These are phyloP conservation scores for Tyrannus savana DNA, from an alignment of 2,113 vertebrate species.

Conservation along the genomic window DNA sequence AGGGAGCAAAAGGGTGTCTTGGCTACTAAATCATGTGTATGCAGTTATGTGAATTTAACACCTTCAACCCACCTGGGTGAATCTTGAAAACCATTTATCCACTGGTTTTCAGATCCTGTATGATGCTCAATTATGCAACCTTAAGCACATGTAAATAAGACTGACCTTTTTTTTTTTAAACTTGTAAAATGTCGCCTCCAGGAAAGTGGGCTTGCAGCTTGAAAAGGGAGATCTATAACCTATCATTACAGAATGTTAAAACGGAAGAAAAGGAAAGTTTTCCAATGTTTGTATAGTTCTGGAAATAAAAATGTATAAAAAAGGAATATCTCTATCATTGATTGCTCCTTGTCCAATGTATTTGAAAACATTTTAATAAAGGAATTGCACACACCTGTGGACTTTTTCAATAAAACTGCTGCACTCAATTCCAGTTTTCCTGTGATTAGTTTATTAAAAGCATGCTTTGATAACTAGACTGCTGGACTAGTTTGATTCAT, in stretches of 20 bases:
- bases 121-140: constrained; percentile 71
- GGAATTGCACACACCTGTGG: constrained; percentile 85
- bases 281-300: constrained; percentile 74
- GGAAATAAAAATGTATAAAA: constrained; percentile 69
- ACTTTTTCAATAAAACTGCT: constrained; percentile 95
- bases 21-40: constrained; percentile 47
- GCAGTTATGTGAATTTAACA: constrained; percentile 42
- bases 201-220: constrained; percentile 56
- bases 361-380: constrained; percentile 85
- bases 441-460: constrained; percentile 17
- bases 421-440: constrained; percentile 71
- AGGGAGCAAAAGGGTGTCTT: constrained; percentile 24
- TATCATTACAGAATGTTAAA: constrained; percentile 53
- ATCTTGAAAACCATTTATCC: constrained; percentile 64
- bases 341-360: constrained; percentile 73
- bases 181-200: constrained; percentile 67
- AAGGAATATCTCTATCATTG: constrained; percentile 64
- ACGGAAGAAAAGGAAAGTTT: constrained; percentile 58
- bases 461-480: neutral
- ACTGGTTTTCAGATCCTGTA: constrained; percentile 59
- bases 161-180: constrained; percentile 68
- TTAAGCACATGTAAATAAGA: constrained; percentile 85
- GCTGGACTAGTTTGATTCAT: neutral
- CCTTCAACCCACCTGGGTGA: constrained; percentile 43
- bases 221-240: constrained; percentile 34